Conservation (phyloP, 1,140 invertebrate genomes). For the Neodiprion fabricii region DNA sequence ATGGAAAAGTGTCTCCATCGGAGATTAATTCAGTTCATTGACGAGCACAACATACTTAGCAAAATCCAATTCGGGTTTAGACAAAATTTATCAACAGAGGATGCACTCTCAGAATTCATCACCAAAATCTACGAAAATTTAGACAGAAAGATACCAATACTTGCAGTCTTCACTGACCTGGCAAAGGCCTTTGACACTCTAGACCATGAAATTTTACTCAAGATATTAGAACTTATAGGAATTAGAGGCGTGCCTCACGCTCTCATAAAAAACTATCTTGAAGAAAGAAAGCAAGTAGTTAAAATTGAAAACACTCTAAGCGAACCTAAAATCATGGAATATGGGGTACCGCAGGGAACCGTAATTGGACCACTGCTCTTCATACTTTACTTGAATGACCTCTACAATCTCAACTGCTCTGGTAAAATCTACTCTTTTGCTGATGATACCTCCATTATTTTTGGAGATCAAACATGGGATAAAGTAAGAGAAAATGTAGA, state of each 20-base stretch:
- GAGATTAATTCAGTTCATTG: too few relatives aligned
- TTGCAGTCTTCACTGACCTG: background rate
- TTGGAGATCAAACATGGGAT: background rate
- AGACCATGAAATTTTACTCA: background rate
- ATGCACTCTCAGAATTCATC: too few relatives aligned
- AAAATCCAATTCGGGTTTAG: too few relatives aligned
- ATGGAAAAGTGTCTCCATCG: too few relatives aligned
- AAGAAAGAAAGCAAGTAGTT: background rate
- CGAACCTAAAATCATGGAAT: background rate
- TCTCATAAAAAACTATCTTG: background rate
- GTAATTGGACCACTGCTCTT: slow-evolving; percentile 2
- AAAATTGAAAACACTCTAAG: background rate
- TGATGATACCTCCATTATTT: slow-evolving; percentile 1
- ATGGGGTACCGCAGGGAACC: background rate
- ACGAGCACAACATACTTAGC: too few relatives aligned
- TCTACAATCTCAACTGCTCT: background rate
- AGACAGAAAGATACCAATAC: background rate
- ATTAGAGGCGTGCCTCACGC: background rate
- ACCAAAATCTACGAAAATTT: too few relatives aligned
- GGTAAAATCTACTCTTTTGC: background rate
- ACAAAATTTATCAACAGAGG: too few relatives aligned
- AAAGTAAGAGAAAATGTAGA: background rate
- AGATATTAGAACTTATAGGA: background rate
- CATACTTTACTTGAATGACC: slow-evolving; percentile 1
- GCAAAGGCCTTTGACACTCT: slow-evolving; percentile 9